A percentile compares a stretch with the other conserved stretches of the same genome.
Conservation (phyloP, 2,888 invertebrate species). For the Euzophera pinguis region DNA sequence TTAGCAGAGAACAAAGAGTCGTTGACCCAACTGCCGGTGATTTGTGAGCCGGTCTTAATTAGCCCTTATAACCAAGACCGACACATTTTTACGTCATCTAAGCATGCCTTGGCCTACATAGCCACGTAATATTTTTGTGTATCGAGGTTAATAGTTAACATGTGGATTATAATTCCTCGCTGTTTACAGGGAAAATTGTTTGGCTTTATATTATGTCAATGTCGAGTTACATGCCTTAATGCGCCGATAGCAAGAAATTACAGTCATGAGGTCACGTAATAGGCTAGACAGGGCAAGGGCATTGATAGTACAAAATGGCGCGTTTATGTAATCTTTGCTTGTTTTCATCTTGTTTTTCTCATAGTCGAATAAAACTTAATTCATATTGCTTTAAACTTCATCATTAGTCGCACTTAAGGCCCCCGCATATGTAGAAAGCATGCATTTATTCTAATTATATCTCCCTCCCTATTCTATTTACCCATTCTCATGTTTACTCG, state of each 20-base stretch:
- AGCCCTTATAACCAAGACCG: constrained; percentile 43
- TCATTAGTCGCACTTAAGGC: constrained; percentile 4
- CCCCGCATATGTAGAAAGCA: constrained; percentile 32
- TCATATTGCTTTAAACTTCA: constrained; percentile 2
- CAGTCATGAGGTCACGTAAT: constrained; percentile 37
- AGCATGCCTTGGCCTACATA: constrained; percentile 59
- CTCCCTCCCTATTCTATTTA: constrained; percentile 73
- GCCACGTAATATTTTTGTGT: constrained; percentile 33
- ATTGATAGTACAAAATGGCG: constrained; percentile 30
- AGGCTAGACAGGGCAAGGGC: constrained; percentile 46
- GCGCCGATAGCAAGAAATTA: constrained; percentile 2
- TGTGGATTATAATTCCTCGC: constrained; percentile 1
- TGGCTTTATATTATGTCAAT: constrained; percentile 3
- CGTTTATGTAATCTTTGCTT: constrained; percentile 5
- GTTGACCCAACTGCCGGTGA: constrained; percentile 58
- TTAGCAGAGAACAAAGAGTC: constrained; percentile 55
- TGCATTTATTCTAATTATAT: constrained; percentile 76
- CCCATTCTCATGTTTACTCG: constrained; percentile 72
- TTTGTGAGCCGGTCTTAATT: constrained; percentile 39
- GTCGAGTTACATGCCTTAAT: constrained; percentile 6
- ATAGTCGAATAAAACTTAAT: neutral
- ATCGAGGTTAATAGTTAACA: constrained; percentile 36
- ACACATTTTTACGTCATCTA: constrained; percentile 50
- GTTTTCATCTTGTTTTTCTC: neutral
- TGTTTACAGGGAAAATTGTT: constrained; percentile 5